Evolutionary conservation across 1,140 invertebrate species (phyloP), one percentile per base, ranked within the genome.

Genomic region (Diploscapter pachys): DNA sequence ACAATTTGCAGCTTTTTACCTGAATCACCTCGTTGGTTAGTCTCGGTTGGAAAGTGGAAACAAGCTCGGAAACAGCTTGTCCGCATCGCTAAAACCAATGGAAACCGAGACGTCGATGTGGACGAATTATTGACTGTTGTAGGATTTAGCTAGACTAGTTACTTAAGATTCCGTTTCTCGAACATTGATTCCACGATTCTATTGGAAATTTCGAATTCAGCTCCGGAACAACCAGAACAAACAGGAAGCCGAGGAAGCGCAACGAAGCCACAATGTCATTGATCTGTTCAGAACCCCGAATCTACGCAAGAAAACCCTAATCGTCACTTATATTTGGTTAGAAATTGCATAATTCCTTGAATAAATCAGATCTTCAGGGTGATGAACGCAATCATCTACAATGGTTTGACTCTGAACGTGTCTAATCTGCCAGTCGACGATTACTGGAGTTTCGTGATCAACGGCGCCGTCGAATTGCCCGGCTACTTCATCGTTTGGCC

Each of bases 401-500:
- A 92, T 52, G 92, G 92, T 0, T 86, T 93, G 3, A 92, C 91
- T 3, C 92, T 93, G 83, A 92, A 93, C 82, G 90, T 92, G 2
- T 91, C 91, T 1, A 91, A 92, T 72, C 86, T 94, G 13, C 92
- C 92, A 49, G 91, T 88, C 77, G 91, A 93, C 85, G 90, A 93
- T 80, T 93, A 93, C 85, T 88, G 94, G 74, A 93, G 92, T 81
- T 94, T 94, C 83, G 90, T 93, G 66, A 88, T 93, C 48, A 92
- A 92, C 13, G 92, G 92, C 2, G 90, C 91, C 0, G 92, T 93
- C 1, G 93, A 95, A 82, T 87, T 94, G 78, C 93, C 93, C 0
- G 93, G 92, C 0, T 94, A 93, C 86, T 86, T 93, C 62, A 90
- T 94, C 73, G 89, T 93, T 4, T 93, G 92, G 92, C 93, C 92